Evolutionary conservation across 2,113 vertebrate species (phyloP).

Genomic region (Sebastes schlegelii): DNA sequence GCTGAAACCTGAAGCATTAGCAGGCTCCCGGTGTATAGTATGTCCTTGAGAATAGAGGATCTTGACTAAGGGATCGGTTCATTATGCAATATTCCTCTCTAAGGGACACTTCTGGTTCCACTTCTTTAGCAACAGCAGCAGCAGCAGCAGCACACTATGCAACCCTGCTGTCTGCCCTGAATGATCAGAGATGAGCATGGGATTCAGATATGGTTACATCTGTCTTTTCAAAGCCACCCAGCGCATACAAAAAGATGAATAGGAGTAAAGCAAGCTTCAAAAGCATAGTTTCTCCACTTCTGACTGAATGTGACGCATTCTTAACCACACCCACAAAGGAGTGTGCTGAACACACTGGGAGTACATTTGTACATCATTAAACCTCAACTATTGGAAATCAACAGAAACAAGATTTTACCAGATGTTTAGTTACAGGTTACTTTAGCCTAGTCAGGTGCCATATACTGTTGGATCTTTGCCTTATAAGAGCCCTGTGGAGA

Average conservation of each 20-base stretch:
- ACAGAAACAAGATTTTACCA: background rate
- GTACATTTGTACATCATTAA: background rate
- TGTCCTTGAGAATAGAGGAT: conserved; percentile 63
- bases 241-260: conserved; percentile 6
- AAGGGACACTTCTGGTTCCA: conserved; percentile 47
- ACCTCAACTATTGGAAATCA: background rate
- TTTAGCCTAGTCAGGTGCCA: background rate
- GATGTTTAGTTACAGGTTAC: background rate
- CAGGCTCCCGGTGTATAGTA: conserved; percentile 42
- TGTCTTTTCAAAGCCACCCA: conserved; percentile 28
- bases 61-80: conserved; percentile 55
- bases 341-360: background rate
- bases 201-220: conserved; percentile 29
- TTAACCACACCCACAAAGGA: background rate
- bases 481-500: background rate
- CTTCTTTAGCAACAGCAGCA: conserved; percentile 29
- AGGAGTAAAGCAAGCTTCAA: background rate
- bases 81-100: conserved; percentile 61
- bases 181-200: conserved; percentile 35
- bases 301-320: background rate
- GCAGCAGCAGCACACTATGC: conserved; percentile 16
- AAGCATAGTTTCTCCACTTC: background rate
- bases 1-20: conserved; percentile 32
- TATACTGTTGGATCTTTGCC: background rate
- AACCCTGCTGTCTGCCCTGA: conserved; percentile 40